phyloP scores from a whole-genome alignment of 2,113 vertebrate genomes.

The Delphinus delphis region DNA sequence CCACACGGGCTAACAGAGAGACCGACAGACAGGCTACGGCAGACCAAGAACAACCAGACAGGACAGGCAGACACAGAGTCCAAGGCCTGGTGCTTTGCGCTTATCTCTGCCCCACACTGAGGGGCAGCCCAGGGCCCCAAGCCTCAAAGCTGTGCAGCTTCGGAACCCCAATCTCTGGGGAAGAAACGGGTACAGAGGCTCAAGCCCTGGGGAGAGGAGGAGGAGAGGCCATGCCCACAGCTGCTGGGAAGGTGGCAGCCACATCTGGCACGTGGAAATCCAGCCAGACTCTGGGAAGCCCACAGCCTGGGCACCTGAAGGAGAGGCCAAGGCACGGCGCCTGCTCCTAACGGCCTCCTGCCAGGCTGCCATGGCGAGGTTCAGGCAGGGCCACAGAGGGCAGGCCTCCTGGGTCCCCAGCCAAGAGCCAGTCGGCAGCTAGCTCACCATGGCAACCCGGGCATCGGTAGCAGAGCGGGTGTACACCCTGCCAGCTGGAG shows the following conservation, averaged over 20 bases:
- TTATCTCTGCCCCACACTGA: background rate
- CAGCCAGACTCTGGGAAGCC: background rate
- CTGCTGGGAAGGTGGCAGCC: background rate
- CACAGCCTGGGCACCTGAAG: background rate
- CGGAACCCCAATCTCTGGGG: background rate
- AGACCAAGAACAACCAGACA: background rate
- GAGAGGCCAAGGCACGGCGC: background rate
- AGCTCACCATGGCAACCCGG: conserved; percentile 70
- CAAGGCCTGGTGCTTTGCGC: background rate
- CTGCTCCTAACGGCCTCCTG: background rate
- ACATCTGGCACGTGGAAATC: background rate
- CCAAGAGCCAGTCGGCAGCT: conserved; percentile 66
- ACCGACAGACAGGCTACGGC: background rate
- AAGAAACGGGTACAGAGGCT: background rate
- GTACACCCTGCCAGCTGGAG: background rate
- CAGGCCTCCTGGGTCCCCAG: conserved; percentile 64
- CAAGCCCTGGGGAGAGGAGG: background rate
- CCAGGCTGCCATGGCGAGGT: conserved; percentile 19
- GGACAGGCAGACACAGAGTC: background rate
- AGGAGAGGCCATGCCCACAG: background rate
- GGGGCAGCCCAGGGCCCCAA: background rate
- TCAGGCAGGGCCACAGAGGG: conserved; percentile 37
- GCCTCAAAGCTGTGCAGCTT: background rate
- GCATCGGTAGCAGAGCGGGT: conserved; percentile 25
- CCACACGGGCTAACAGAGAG: background rate